Evolutionary conservation across 2,113 vertebrate genomes (phyloP).

Genomic region (Ictalurus furcatus): DNA sequence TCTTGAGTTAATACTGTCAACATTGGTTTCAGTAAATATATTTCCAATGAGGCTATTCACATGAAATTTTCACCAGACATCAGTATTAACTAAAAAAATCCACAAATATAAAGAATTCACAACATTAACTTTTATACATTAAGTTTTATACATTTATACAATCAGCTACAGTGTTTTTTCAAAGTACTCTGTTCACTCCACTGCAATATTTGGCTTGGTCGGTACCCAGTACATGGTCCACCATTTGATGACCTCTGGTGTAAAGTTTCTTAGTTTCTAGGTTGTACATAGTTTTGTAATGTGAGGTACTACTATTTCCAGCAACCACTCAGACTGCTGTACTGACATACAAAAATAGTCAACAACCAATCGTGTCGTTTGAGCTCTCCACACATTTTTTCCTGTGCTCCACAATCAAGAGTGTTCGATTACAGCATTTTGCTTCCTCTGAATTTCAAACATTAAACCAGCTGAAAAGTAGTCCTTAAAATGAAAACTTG

Average conservation of each 20-base stretch:
- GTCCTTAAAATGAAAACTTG: background rate
- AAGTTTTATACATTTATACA: background rate
- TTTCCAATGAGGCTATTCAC: no score
- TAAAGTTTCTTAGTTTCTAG: background rate
- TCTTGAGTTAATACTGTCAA: no score
- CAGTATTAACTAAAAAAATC: no score
- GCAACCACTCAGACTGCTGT: background rate
- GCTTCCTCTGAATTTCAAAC: background rate
- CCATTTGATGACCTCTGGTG: background rate
- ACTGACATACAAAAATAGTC: background rate
- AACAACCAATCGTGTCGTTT: background rate
- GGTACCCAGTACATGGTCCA: background rate
- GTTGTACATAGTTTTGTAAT: background rate
- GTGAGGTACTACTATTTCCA: background rate
- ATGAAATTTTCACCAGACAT: no score
- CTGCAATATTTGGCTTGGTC: background rate
- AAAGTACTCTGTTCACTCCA: background rate
- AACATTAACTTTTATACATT: no score
- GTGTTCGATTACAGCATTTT: background rate
- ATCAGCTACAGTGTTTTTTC: background rate
- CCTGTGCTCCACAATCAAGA: background rate
- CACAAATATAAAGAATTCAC: no score
- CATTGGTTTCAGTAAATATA: no score
- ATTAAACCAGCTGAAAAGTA: background rate
- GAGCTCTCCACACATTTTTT: background rate